Conservation (phyloP, 2,113 vertebrate species). For the Oncorhynchus kisutch region DNA sequence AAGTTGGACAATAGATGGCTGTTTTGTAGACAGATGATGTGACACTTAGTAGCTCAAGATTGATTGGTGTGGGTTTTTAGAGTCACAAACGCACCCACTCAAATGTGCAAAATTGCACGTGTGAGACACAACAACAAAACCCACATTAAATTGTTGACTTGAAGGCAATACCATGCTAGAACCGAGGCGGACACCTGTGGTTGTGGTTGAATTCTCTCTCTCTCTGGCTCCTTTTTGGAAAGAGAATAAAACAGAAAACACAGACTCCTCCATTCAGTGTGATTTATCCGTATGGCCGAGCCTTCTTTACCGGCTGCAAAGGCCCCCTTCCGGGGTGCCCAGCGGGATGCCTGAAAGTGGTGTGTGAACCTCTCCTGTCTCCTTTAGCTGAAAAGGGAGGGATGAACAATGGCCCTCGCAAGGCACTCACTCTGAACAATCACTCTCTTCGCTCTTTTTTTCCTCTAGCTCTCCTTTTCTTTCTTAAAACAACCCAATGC, state of each 20-base stretch:
- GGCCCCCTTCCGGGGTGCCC: constrained; percentile 69
- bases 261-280: constrained; percentile 70
- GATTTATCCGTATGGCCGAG: constrained; percentile 66
- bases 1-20: no score
- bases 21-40: no score
- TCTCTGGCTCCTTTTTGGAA: constrained; percentile 61
- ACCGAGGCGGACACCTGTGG: constrained; percentile 68
- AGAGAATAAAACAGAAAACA: constrained; percentile 62
- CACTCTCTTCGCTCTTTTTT: constrained; percentile 31
- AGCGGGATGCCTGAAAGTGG: constrained; percentile 72
- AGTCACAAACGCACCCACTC: not conserved
- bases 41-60: no score
- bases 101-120: not conserved
- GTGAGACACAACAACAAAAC: not conserved
- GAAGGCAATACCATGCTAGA: constrained; percentile 60
- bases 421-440: constrained; percentile 68
- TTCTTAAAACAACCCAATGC: constrained; percentile 51
- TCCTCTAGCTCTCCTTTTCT: constrained; percentile 25
- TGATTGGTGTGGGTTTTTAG: not conserved
- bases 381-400: constrained; percentile 67
- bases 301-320: constrained; percentile 67
- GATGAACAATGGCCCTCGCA: constrained; percentile 72
- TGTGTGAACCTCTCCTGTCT: constrained; percentile 77
- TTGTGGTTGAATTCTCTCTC: constrained; percentile 69
- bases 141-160: constrained; percentile 62